phyloP scores from a whole-genome alignment of 1,140 invertebrate species.

The Aphis gossypii region DNA sequence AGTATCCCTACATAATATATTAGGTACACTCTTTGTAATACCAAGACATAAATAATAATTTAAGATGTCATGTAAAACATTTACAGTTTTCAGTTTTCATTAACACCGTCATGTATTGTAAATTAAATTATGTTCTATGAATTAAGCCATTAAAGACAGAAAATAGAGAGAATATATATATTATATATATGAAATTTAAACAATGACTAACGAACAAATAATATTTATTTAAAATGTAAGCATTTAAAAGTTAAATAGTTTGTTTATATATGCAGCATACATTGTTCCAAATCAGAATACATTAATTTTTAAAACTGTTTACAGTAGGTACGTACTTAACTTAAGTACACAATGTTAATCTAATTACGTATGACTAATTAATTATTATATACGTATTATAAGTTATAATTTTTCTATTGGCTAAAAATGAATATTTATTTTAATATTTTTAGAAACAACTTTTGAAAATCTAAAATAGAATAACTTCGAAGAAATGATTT shows the following conservation, averaged over 20 bases:
- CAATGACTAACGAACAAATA: not conserved
- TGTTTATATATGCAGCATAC: no score
- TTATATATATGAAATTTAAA: not conserved
- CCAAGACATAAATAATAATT: not conserved
- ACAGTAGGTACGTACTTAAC: not conserved
- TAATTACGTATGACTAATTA: not conserved
- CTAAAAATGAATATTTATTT: not conserved
- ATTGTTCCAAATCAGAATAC: not conserved
- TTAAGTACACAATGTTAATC: not conserved
- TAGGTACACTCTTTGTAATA: not conserved
- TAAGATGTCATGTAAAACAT: not conserved
- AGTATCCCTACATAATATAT: not conserved
- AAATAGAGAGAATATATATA: not conserved
- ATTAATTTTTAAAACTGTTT: not conserved
- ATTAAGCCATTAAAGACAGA: no score
- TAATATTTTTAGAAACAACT: not conserved
- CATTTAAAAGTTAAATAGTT: not conserved
- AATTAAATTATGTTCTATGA: not conserved
- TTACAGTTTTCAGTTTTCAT: not conserved
- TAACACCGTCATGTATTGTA: not conserved
- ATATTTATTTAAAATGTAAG: not conserved
- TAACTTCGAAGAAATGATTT: not conserved
- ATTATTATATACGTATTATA: no score
- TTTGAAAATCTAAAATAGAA: not conserved
- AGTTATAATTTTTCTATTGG: not conserved